Evolutionary conservation across 2,888 invertebrate genomes (phyloP).

Genomic region (Tachystola acroxantha): DNA sequence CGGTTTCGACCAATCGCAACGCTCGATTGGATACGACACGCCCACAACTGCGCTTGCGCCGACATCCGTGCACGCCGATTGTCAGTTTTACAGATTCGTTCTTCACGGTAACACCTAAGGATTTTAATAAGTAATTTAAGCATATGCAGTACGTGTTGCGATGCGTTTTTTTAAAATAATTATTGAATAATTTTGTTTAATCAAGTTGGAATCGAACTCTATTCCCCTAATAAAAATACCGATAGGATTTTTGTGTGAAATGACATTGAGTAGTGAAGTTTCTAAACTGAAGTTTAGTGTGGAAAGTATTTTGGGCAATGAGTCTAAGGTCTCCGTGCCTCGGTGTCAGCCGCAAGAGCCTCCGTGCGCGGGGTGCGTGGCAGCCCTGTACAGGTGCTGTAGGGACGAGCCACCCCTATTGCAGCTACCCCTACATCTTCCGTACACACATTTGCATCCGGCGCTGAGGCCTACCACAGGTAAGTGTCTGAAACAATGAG

Average conservation of each 20-base stretch:
- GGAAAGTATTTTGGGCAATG: slow-evolving; percentile 78
- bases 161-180: too few relatives aligned
- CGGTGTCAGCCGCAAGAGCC: slow-evolving; percentile 42
- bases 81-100: slow-evolving; percentile 62
- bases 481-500: slow-evolving; percentile 16
- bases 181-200: too few relatives aligned
- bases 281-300: slow-evolving; percentile 83
- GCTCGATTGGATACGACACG: slow-evolving; percentile 42
- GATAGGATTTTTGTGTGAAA: too few relatives aligned
- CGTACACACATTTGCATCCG: slow-evolving; percentile 65
- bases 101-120: slow-evolving; percentile 30
- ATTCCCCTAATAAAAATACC: too few relatives aligned
- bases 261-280: slow-evolving; percentile 63
- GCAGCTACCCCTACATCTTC: slow-evolving; percentile 52
- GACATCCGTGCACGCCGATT: slow-evolving; percentile 31
- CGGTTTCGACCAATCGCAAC: slow-evolving; percentile 41
- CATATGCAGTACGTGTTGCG: too few relatives aligned
- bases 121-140: slow-evolving; percentile 20
- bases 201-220: too few relatives aligned
- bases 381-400: slow-evolving; percentile 81
- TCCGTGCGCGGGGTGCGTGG: slow-evolving; percentile 81
- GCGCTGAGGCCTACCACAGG: slow-evolving; percentile 66
- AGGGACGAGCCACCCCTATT: slow-evolving; percentile 64
- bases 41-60: slow-evolving; percentile 58
- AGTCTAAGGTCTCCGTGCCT: slow-evolving; percentile 3